These are phyloP conservation scores for Sphaeramia orbicularis DNA, from an alignment of 2,797 vertebrate species.

Conservation along the genomic window DNA sequence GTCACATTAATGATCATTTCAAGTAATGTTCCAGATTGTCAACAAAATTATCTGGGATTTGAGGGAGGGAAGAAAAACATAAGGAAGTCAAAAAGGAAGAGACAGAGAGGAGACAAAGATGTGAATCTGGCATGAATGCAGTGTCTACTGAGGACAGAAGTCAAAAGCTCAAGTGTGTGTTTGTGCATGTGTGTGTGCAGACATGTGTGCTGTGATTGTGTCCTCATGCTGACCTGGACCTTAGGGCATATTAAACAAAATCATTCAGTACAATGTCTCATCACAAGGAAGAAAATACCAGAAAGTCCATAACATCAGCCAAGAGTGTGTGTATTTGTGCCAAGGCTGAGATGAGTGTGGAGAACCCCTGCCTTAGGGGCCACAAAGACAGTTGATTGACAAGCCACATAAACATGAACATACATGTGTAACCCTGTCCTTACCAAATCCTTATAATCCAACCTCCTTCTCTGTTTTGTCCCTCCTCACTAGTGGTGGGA, in stretches of 20 bases:
- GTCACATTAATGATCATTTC: slow-evolving; percentile 9
- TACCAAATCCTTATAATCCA: slow-evolving; percentile 57
- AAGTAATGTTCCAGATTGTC: slow-evolving; percentile 37
- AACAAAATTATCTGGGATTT: slow-evolving; percentile 44
- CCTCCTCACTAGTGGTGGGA: slow-evolving; percentile 14
- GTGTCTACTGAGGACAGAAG: slow-evolving; percentile 74
- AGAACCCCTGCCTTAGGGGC: slow-evolving; percentile 79
- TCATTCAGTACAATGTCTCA: slow-evolving; percentile 66
- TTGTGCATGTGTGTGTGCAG: slow-evolving; percentile 27
- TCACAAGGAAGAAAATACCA: slow-evolving; percentile 58
- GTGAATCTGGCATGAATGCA: slow-evolving; percentile 64
- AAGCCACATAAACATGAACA: slow-evolving; percentile 71
- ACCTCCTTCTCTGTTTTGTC: slow-evolving; percentile 39
- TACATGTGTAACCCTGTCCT: slow-evolving; percentile 60
- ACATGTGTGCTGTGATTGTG: not conserved
- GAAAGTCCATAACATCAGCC: slow-evolving; percentile 55
- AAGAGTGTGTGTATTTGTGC: slow-evolving; percentile 41
- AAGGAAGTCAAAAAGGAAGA: slow-evolving; percentile 63
- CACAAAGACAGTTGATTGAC: slow-evolving; percentile 76
- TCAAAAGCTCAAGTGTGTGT: slow-evolving; percentile 65
- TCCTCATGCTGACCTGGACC: slow-evolving; percentile 55
- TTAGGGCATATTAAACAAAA: slow-evolving; percentile 51
- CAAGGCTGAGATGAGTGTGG: slow-evolving; percentile 70
- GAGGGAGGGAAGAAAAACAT: slow-evolving; percentile 57
- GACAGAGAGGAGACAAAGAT: slow-evolving; percentile 70